Percentiles rank a stretch among this genome's conserved stretches.
These are phyloP conservation scores for Coccyzus lansbergi DNA, from an alignment of 2,797 vertebrate genomes.

Conservation along the genomic window DNA sequence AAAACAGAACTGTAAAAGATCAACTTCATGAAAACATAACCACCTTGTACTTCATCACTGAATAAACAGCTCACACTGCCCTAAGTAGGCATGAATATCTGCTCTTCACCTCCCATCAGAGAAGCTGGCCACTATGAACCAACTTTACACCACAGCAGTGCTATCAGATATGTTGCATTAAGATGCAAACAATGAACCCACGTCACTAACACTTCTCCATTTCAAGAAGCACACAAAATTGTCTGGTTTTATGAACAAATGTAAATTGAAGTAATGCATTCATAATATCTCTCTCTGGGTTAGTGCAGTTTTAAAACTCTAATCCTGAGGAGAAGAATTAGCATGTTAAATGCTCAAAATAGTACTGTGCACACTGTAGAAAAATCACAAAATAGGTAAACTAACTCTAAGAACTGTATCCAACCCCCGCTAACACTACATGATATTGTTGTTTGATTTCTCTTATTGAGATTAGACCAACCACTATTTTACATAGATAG, in stretches of 20 bases:
- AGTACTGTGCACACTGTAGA: background rate
- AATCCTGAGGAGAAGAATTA: conserved; percentile 30
- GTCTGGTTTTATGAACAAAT: conserved; percentile 19
- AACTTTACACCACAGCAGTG: background rate
- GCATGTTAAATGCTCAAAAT: conserved; percentile 25
- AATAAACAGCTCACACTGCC: background rate
- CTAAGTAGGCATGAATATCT: background rate
- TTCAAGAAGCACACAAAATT: conserved; percentile 16
- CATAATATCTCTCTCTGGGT: conserved; percentile 35
- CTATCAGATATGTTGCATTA: background rate
- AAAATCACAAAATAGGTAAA: conserved; percentile 10
- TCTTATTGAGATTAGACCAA: background rate
- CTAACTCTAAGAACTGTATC: background rate
- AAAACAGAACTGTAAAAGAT: background rate
- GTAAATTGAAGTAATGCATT: conserved; percentile 36
- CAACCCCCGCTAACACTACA: background rate
- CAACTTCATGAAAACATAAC: background rate
- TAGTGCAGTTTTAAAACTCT: conserved; percentile 30
- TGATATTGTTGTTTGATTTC: background rate
- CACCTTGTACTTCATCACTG: background rate
- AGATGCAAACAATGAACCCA: background rate
- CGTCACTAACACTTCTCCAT: background rate
- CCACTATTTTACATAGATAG: background rate
- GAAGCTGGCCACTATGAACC: background rate
- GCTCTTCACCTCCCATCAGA: background rate